A percentile compares a stretch with the other conserved stretches of the same genome.
Evolutionary conservation across 2,797 vertebrate genomes (phyloP).

Genomic region (Diplodus sargus): DNA sequence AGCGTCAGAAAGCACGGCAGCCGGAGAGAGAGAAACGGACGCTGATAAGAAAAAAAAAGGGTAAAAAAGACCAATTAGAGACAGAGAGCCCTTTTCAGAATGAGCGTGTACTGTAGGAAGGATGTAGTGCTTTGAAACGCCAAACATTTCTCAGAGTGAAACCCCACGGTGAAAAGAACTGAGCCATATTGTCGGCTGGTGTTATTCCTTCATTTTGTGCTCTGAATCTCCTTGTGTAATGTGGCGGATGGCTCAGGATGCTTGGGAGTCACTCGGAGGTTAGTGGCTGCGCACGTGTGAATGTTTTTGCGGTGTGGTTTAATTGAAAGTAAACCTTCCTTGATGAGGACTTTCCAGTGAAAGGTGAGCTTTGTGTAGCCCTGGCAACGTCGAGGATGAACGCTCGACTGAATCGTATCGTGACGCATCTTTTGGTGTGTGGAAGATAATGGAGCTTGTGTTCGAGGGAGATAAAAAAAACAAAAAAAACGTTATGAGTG

Average conservation of each 20-base stretch:
- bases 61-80: constrained; percentile 53
- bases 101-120: constrained; percentile 49
- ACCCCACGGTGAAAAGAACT: constrained; percentile 58
- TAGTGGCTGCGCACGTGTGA: constrained; percentile 41
- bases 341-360: constrained; percentile 58
- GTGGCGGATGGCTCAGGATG: constrained; percentile 53
- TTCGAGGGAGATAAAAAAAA: background rate
- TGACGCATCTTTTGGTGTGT: background rate
- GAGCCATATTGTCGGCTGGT: constrained; percentile 70
- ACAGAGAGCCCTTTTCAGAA: constrained; percentile 70
- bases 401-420: background rate
- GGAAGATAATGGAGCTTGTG: constrained; percentile 11
- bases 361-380: constrained; percentile 52
- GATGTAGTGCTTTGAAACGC: constrained; percentile 60
- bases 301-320: constrained; percentile 55
- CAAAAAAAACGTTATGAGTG: background rate
- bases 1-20: constrained; percentile 4
- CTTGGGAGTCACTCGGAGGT: constrained; percentile 63
- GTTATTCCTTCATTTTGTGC: constrained; percentile 72
- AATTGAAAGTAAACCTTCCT: constrained; percentile 72
- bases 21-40: constrained; percentile 13
- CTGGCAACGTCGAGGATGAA: constrained; percentile 16
- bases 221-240: constrained; percentile 59
- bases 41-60: constrained; percentile 49
- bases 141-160: constrained; percentile 42